Conservation (phyloP, 2,797 vertebrate genomes). For the Garrulus glandarius region DNA sequence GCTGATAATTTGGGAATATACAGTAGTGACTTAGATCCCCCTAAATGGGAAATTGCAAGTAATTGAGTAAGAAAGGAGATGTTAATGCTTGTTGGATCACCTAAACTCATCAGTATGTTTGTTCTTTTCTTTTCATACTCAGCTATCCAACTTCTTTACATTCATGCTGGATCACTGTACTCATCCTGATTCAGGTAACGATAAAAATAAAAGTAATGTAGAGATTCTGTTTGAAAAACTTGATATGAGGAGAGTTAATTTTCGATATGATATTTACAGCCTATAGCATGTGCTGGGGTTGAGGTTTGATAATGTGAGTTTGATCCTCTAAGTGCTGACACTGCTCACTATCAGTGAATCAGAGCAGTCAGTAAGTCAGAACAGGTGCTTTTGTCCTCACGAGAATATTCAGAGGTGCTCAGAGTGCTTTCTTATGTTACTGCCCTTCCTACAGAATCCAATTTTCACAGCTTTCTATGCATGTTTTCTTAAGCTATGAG, state of each 20-base stretch:
- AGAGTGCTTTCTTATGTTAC: not conserved
- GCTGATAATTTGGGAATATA: not conserved
- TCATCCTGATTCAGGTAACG: slow-evolving; percentile 81
- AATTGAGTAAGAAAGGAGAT: not conserved
- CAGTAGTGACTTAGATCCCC: not conserved
- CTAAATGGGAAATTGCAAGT: not conserved
- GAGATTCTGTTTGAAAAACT: not conserved
- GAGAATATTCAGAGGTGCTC: not conserved
- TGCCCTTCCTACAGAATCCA: not conserved
- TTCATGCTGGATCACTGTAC: slow-evolving; percentile 92
- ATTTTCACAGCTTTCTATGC: not conserved
- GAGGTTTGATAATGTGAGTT: not conserved
- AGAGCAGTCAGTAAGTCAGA: not conserved
- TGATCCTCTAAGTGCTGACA: not conserved
- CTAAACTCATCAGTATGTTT: slow-evolving; percentile 45
- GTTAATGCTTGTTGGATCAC: not conserved
- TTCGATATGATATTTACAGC: not conserved
- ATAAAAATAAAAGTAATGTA: not conserved
- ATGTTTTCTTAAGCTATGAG: not conserved
- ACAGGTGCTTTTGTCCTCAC: not conserved
- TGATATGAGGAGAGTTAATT: not conserved
- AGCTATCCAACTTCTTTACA: slow-evolving; percentile 94
- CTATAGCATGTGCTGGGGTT: not conserved
- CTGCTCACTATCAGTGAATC: not conserved
- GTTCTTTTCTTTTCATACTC: slow-evolving; percentile 53